These are phyloP conservation scores for Papilio machaon DNA, from an alignment of 1,140 invertebrate genomes.

Conservation along the genomic window DNA sequence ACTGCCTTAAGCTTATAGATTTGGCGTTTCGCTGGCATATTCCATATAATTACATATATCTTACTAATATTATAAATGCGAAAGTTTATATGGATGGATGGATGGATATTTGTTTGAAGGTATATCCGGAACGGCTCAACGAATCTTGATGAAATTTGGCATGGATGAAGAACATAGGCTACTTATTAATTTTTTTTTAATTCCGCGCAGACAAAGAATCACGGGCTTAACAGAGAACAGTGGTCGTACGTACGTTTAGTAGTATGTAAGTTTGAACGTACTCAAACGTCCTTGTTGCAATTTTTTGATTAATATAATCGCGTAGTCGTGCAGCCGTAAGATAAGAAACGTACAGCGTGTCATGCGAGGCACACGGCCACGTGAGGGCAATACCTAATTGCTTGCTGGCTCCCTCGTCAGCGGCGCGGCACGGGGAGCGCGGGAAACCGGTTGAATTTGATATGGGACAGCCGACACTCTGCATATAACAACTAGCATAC, in stretches of 20 bases:
- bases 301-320: neutral
- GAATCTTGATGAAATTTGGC: too few relatives aligned
- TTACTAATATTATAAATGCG: too few relatives aligned
- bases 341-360: neutral
- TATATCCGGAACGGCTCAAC: too few relatives aligned
- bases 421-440: neutral
- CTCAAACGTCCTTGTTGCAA: slow-evolving; percentile 1
- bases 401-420: neutral
- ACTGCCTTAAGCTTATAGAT: too few relatives aligned
- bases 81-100: too few relatives aligned
- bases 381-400: slow-evolving; percentile 14
- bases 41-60: too few relatives aligned
- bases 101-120: too few relatives aligned
- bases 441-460: slow-evolving; percentile 26
- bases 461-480: slow-evolving; percentile 1
- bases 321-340: neutral
- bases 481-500: slow-evolving; percentile 3
- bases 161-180: too few relatives aligned
- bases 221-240: neutral
- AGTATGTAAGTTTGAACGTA: neutral
- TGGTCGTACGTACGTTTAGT: neutral
- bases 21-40: too few relatives aligned
- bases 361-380: neutral
- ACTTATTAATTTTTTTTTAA: too few relatives aligned
- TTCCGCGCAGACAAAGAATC: too few relatives aligned